Evolutionary conservation across 2,888 invertebrate genomes (phyloP).

Genomic region (Druceiella hillmani): DNA sequence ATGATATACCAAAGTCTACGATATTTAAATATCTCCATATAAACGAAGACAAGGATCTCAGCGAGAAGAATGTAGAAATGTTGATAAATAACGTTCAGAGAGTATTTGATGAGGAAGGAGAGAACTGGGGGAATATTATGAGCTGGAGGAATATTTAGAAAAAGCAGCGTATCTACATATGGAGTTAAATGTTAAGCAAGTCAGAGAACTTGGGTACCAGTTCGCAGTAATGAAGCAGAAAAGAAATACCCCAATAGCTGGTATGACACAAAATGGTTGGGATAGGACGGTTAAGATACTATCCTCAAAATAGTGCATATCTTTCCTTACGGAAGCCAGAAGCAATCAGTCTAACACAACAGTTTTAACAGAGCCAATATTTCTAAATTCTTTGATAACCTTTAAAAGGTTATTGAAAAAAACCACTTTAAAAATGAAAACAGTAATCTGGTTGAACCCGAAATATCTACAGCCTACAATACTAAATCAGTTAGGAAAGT

Average conservation of each 20-base stretch:
- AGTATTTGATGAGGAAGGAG: conserved; percentile 21
- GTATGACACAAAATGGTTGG: conserved; percentile 13
- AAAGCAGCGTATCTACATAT: conserved; percentile 21
- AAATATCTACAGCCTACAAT: conserved; percentile 2
- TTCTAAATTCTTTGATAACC: conserved; percentile 11
- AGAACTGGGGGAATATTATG: too few species aligned
- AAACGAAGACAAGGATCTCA: conserved; percentile 11
- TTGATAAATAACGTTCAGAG: conserved; percentile 21
- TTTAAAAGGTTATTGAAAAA: too few species aligned
- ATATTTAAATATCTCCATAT: conserved; percentile 15
- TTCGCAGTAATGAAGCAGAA: conserved; percentile 18
- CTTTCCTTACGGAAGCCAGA: conserved; percentile 16
- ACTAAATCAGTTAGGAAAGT: too few species aligned
- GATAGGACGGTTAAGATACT: conserved; percentile 12
- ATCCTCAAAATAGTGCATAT: conserved; percentile 8
- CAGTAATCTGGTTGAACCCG: conserved; percentile 13
- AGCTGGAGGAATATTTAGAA: too few species aligned
- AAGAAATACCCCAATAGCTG: conserved; percentile 10
- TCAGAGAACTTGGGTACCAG: conserved; percentile 20
- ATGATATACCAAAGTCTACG: conserved; percentile 18
- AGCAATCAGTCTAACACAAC: conserved; percentile 15
- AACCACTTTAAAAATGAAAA: too few species aligned
- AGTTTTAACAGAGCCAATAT: conserved; percentile 15
- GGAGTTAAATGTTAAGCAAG: conserved; percentile 20
- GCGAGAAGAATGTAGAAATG: too few species aligned